These are phyloP conservation scores for Henicopernis longicauda DNA, from an alignment of 2,113 vertebrate species.

Conservation along the genomic window DNA sequence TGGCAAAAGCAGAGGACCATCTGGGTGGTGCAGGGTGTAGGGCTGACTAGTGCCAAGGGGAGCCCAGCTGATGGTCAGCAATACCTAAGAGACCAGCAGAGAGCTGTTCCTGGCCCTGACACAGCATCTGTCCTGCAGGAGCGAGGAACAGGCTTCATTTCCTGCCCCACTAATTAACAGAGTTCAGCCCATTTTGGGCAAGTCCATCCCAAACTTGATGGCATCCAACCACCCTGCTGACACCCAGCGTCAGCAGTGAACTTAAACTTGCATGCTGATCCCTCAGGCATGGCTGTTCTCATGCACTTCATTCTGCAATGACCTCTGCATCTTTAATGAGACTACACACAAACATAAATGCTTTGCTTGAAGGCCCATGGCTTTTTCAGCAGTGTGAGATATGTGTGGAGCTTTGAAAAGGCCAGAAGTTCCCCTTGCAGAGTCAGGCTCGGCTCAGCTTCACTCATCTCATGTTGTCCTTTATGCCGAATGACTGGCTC, in stretches of 20 bases:
- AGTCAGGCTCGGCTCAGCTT: neutral
- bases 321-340: neutral
- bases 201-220: neutral
- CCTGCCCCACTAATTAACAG: neutral
- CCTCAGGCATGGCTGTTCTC: neutral
- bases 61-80: neutral
- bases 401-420: neutral
- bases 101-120: neutral
- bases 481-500: neutral
- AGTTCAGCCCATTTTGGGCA: neutral
- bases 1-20: neutral
- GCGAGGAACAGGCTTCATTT: neutral
- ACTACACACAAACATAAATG: neutral
- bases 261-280: neutral
- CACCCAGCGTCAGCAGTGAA: neutral
- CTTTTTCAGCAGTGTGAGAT: neutral
- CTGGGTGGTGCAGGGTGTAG: neutral
- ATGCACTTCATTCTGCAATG: neutral
- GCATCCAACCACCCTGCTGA: neutral
- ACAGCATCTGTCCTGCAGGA: neutral
- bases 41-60: neutral
- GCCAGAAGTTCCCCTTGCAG: neutral
- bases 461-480: neutral
- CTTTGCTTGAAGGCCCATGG: fast-evolving
- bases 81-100: neutral